phyloP scores from a whole-genome alignment of 2,113 vertebrate species.

The Todiramphus saurophagus region DNA sequence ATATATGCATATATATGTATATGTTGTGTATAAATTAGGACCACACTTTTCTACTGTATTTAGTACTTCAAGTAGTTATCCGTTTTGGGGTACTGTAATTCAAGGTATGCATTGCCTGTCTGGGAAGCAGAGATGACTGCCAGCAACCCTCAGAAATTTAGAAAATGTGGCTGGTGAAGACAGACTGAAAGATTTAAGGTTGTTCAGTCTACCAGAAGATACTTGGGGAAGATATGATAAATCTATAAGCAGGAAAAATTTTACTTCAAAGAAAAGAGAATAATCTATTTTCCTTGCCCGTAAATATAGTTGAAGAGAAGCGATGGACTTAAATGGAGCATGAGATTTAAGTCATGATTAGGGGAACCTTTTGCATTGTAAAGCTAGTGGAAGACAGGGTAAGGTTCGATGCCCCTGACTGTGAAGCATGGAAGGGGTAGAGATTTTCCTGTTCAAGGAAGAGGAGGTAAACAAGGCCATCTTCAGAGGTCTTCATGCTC shows the following conservation, averaged over 20 bases:
- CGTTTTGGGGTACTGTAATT: neutral
- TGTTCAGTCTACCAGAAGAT: neutral
- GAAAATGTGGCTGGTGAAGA: neutral
- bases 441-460: neutral
- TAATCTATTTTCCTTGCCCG: neutral
- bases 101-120: neutral
- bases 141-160: neutral
- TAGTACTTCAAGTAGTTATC: neutral
- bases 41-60: neutral
- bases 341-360: neutral
- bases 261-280: neutral
- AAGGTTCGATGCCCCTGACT: neutral
- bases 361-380: neutral
- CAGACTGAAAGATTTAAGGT: neutral
- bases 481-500: neutral
- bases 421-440: neutral
- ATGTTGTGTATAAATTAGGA: neutral
- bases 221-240: neutral
- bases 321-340: neutral
- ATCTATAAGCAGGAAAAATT: neutral
- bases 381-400: neutral
- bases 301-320: neutral
- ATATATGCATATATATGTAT: too few species aligned
- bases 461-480: neutral
- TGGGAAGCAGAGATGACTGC: neutral